These are phyloP conservation scores for Fulica atra DNA, from an alignment of 2,113 vertebrate genomes.

Conservation along the genomic window DNA sequence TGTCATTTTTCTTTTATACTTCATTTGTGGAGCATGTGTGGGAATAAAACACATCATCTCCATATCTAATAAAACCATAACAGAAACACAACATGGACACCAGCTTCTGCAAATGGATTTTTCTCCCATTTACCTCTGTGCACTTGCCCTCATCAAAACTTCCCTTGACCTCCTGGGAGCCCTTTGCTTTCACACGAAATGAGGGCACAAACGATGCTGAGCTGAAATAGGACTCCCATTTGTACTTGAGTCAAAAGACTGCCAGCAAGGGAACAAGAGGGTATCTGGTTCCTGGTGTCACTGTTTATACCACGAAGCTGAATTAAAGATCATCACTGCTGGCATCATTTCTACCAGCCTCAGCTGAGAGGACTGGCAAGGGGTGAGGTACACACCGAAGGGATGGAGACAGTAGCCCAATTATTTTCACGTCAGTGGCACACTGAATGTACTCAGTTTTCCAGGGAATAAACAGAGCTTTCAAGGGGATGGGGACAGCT, in stretches of 20 bases:
- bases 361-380: constrained; percentile 43
- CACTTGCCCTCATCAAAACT: neutral
- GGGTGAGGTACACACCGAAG: neutral
- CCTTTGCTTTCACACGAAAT: neutral
- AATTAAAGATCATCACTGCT: constrained; percentile 2
- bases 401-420: constrained; percentile 13
- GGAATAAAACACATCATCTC: neutral
- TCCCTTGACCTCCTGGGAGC: neutral
- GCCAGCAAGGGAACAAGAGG: neutral
- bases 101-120: neutral
- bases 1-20: neutral
- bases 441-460: constrained; percentile 27
- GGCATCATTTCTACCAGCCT: constrained; percentile 29
- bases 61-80: neutral
- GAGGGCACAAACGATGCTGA: neutral
- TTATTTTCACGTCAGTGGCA: neutral
- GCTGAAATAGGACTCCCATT: neutral
- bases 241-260: neutral
- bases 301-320: neutral
- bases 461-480: constrained; percentile 43
- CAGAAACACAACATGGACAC: neutral
- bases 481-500: constrained; percentile 6
- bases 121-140: neutral
- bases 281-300: constrained; percentile 19
- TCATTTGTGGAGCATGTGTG: neutral